These are phyloP conservation scores for Isoperla grammatica DNA, from an alignment of 2,888 invertebrate species.

Conservation along the genomic window DNA sequence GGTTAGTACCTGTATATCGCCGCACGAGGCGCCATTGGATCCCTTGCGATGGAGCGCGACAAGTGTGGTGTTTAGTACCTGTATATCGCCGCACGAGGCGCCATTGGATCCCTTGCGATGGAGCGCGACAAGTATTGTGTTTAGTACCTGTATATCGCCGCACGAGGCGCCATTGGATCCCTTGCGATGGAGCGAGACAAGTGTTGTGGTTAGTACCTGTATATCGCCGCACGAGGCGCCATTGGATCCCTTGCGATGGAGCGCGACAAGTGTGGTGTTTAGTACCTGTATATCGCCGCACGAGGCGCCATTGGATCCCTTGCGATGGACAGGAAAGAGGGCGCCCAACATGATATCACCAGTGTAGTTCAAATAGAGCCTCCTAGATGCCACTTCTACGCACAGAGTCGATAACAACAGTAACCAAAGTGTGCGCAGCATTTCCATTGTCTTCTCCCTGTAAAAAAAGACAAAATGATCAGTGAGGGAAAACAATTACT, in stretches of 20 bases:
- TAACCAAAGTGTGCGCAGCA: no score
- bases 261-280: conserved; percentile 64
- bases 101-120: conserved; percentile 52
- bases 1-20: conserved; percentile 41
- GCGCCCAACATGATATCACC: conserved; percentile 65
- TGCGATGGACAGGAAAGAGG: conserved; percentile 63
- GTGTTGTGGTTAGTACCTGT: conserved; percentile 40
- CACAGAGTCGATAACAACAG: no score
- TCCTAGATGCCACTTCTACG: no score
- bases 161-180: conserved; percentile 40
- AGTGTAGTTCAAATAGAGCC: conserved; percentile 27
- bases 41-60: no score
- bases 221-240: conserved; percentile 39
- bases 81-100: conserved; percentile 39
- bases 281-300: conserved; percentile 41
- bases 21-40: conserved; percentile 39
- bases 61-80: no score
- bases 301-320: conserved; percentile 42
- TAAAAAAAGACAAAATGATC: no score
- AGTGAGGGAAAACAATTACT: no score
- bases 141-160: conserved; percentile 40
- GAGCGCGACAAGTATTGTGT: conserved; percentile 62
- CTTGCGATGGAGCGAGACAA: conserved; percentile 64
- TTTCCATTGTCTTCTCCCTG: no score
- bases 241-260: conserved; percentile 54